Base-by-base conservation (phyloP, 2,888 invertebrate genomes). In the Coleophora deauratella region DNA sequence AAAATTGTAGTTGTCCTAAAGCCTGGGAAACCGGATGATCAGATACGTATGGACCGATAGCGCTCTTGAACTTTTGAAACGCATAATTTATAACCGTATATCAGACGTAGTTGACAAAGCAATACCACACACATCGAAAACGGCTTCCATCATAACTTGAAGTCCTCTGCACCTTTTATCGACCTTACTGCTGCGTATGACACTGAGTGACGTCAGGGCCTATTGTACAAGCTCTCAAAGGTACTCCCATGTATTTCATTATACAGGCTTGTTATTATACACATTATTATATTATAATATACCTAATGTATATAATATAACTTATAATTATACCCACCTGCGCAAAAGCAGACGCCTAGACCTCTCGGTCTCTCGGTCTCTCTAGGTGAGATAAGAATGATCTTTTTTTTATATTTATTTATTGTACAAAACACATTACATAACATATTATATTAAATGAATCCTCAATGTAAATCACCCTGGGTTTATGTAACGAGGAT, bases 131-230 rank as follows among this genome's bases (percentile, higher is more conserved):
- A 37, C 27, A 37, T 37, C 9, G 37, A 37, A 9, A 12, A 7
- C 9, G 37, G 37, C 9, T 37, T 37, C 10, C 13, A 37, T 2
- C 7, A 6, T 6, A 30, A 14, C 9, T 8, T 10, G 6, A 37
- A 37, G n/a, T 31, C 37, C 1, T 31, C 37, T n/a, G 37, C 21
- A n/a, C 31, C 11, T 1, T 37, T 37, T 11, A n/a, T 37, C 1
- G 37, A 37, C 13, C 31, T 37, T 1, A 37, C 31, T 3, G 33
- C 41, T 11, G 41, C 41, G 2, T 41, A 41, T 27, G 41, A 41
- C 10, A 36, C 32, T 8, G 41, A 36, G 1, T 41, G 36, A 32
- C 41, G 37, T 1, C 41, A 41, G 27, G 36, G 41, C 10, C 33
- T 41, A 1, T 32, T 40, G 8, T 35, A 28, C 11, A 40, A 40